These are phyloP conservation scores for Ylistrum balloti DNA, from an alignment of 1,140 invertebrate genomes.

Conservation along the genomic window DNA sequence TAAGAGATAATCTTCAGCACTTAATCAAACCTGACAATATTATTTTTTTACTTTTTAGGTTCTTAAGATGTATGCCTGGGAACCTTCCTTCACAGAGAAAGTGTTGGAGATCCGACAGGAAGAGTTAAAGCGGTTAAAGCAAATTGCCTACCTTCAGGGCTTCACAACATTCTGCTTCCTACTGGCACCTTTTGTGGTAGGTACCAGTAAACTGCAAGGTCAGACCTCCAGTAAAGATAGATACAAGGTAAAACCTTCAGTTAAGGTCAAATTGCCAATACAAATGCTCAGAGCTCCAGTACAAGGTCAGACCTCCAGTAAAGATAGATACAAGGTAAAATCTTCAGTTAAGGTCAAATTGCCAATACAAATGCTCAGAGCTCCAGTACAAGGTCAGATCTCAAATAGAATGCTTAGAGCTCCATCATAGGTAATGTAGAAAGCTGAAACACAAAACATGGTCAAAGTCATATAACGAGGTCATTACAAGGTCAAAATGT, in stretches of 20 bases:
- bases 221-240: neutral
- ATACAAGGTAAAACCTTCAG: neutral
- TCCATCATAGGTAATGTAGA: too few species aligned
- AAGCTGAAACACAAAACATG: too few species aligned
- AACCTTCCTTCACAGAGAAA: constrained; percentile 82
- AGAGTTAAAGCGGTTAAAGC: constrained; percentile 83
- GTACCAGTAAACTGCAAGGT: constrained; percentile 8
- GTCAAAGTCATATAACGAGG: too few species aligned
- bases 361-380: too few species aligned
- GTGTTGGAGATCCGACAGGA: constrained; percentile 79
- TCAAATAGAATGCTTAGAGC: too few species aligned
- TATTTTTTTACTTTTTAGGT: constrained; percentile 67
- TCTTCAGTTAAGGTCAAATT: too few species aligned
- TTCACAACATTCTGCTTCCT: constrained; percentile 96
- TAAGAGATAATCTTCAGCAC: too few species aligned
- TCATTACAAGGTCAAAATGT: too few species aligned
- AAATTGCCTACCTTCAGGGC: constrained; percentile 82
- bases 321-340: neutral
- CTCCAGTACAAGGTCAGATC: neutral
- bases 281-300: too few species aligned
- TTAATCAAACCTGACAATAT: too few species aligned
- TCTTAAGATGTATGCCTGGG: constrained; percentile 82
- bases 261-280: too few species aligned
- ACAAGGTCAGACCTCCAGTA: neutral
- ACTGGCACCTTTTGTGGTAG: constrained; percentile 93